Conservation (phyloP, 2,113 vertebrate species). For the Greenwoodochromis staneri region DNA sequence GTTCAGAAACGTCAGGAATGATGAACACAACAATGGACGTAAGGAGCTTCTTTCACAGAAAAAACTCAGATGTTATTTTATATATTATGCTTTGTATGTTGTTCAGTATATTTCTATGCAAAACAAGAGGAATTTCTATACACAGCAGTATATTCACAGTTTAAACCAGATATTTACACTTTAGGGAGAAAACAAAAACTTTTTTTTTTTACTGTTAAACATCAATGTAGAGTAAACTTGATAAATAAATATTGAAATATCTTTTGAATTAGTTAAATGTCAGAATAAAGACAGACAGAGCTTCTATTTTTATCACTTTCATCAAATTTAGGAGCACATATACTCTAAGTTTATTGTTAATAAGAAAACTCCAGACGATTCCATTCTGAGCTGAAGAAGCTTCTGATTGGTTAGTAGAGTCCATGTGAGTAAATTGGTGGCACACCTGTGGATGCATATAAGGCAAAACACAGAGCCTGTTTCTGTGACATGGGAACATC, state of each 20-base stretch:
- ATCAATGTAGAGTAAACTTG: neutral
- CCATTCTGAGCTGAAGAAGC: no score
- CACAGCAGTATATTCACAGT: neutral
- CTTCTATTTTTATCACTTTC: neutral
- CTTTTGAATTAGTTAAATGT: neutral
- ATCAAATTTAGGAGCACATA: accelerated
- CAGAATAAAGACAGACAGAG: neutral
- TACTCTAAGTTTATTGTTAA: no score
- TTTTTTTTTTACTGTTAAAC: neutral
- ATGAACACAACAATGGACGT: neutral
- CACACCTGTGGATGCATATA: no score
- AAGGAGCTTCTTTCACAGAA: neutral
- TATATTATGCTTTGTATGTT: neutral
- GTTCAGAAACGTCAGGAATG: neutral
- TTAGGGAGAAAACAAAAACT: neutral
- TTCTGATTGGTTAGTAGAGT: accelerated
- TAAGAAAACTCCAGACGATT: accelerated
- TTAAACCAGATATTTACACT: neutral
- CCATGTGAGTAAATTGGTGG: no score
- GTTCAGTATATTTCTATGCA: neutral
- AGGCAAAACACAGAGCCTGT: no score
- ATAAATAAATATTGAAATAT: neutral
- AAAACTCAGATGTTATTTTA: neutral
- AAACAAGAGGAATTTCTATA: accelerated
- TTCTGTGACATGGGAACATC: no score